Base-by-base conservation (phyloP, 2,113 vertebrate genomes). In the Corythornis madagascariensis region DNA sequence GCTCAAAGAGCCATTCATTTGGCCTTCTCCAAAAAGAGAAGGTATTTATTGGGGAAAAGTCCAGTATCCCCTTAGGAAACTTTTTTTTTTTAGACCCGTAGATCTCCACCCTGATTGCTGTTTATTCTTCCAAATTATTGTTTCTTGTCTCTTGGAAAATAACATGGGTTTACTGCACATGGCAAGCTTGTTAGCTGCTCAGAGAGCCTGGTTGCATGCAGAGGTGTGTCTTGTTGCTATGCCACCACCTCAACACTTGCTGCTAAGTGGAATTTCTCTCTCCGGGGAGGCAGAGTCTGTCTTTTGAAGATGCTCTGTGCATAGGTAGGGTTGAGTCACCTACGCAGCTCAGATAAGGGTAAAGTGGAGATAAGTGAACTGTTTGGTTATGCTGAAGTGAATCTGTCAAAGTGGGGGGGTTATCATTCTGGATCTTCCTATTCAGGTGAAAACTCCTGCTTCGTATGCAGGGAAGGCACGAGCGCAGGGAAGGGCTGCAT, bases 391-490 rank as follows among this genome's bases (percentile, higher is more conserved):
- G 15, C 8, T 20, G 21, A 67, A 50, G 24, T 11, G 52, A 66
- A 29, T 20, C 0, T 0, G 28, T 38, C n/a, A n/a, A 20, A 38
- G 38, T 38, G 17, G 17, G 13, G 1, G 17, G 13, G 1, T 76
- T 75, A 13, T 5, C 11, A 1, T 17, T 82, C 60, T 35, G 31
- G 7, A n/a, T 77, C 26, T 48, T 90, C 25, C 13, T 22, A 4
- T 24, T 20, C 13, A 17, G 59, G 13, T 48, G 29, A 40, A 63
- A 65, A 60, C 4, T 35, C 9, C 65, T 76, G 69, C 16, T 76
- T 40, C 45, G 21, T 76, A 21, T 69, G 24, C 40, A 87, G 40
- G 16, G 29, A 57, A 26, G 38, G 42, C 11, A 11, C 19, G 47
- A 35, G 25, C 0, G 0, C 7, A 43, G 56, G 60, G 13, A 57